Percentiles rank a stretch among this genome's conserved stretches.
Evolutionary conservation across 2,797 vertebrate genomes (phyloP).

Genomic region (Eospalax fontanierii): DNA sequence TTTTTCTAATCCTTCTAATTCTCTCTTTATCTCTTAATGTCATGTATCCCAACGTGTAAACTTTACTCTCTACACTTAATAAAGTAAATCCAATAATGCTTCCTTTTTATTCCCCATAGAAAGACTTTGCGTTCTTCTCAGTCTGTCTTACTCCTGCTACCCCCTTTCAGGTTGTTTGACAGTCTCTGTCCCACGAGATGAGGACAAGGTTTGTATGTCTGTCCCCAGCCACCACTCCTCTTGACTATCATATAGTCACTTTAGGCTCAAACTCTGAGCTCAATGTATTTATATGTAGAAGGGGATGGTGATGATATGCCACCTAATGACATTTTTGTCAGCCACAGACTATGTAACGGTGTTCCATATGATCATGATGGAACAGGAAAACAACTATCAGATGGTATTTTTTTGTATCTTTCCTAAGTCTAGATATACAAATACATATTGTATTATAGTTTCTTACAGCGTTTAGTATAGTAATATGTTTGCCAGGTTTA

Average conservation of each 20-base stretch:
- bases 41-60: not conserved
- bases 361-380: not conserved
- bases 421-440: not conserved
- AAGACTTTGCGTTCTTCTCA: not conserved
- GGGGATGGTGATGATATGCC: not conserved
- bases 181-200: not conserved
- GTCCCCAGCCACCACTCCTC: no score
- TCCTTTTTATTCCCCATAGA: not conserved
- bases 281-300: not conserved
- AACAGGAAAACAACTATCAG: not conserved
- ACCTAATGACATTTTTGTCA: not conserved
- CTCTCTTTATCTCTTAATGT: constrained; percentile 28
- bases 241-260: not conserved
- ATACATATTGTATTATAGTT: not conserved
- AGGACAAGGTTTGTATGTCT: not conserved
- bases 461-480: not conserved
- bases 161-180: not conserved
- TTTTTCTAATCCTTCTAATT: not conserved
- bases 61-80: not conserved
- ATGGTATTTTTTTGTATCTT: not conserved
- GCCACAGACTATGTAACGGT: not conserved
- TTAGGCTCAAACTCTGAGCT: not conserved
- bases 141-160: not conserved
- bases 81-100: not conserved
- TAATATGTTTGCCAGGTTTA: not conserved